Percentiles rank a stretch among this genome's conserved stretches.
Conservation (phyloP, 2,113 vertebrate species). For the Lethenteron camtschaticum region DNA sequence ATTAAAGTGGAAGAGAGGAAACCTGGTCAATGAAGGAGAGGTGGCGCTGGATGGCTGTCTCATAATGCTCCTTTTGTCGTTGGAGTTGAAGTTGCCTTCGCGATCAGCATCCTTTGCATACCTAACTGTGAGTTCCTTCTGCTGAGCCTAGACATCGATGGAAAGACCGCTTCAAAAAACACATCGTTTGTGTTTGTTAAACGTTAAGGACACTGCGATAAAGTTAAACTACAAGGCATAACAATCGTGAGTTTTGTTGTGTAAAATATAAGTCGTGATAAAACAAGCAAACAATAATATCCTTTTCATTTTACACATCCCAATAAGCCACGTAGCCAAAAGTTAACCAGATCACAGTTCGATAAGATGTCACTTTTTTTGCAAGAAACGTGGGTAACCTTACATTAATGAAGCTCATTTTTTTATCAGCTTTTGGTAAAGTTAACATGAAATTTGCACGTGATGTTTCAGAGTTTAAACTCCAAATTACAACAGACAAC, state of each 20-base stretch:
- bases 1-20: neutral
- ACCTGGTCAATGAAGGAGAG: constrained; percentile 85
- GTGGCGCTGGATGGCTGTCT: constrained; percentile 65
- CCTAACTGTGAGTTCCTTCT: constrained; percentile 43
- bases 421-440: too few species aligned
- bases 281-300: neutral
- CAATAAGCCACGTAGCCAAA: too few species aligned
- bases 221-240: neutral
- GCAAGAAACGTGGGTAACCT: too few species aligned
- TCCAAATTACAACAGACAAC: too few species aligned
- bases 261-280: neutral
- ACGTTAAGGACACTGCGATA: neutral
- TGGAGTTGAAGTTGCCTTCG: constrained; percentile 42
- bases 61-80: constrained; percentile 64
- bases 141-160: constrained; percentile 34
- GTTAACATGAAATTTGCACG: too few species aligned
- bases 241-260: neutral
- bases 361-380: too few species aligned
- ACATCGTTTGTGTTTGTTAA: neutral
- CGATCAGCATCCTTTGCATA: constrained; percentile 53
- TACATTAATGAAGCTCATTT: too few species aligned
- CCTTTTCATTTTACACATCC: neutral
- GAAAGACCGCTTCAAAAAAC: neutral
- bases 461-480: too few species aligned
- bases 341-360: too few species aligned